Evolutionary conservation across 30 jellyfish, hydroid and myxozoan species (phyloP).

Genomic region (Rhopilema esculentum): DNA sequence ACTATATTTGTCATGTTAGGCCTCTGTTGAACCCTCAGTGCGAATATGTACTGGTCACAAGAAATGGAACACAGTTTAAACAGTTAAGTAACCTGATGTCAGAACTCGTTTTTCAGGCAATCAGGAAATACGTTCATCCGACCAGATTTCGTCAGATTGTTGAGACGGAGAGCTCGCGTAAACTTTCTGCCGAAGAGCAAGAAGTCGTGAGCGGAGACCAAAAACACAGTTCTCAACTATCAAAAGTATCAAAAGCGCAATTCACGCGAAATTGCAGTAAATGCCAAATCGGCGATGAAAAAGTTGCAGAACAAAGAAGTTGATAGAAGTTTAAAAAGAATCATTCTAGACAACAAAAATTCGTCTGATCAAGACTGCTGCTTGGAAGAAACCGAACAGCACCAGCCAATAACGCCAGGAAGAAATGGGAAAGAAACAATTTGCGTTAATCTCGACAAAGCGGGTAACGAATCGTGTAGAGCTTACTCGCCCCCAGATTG

Average conservation of each 20-base stretch:
- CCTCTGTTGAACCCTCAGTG: constrained; percentile 15
- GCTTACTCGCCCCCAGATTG: constrained; percentile 4
- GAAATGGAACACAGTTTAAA: constrained; percentile 30
- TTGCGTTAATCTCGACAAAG: background rate
- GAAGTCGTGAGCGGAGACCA: background rate
- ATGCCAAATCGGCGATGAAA: constrained; percentile 10
- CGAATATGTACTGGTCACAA: constrained; percentile 13
- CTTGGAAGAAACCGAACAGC: background rate
- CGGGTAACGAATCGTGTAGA: background rate
- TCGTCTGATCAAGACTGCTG: background rate
- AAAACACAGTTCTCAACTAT: constrained; percentile 9
- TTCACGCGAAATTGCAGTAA: constrained; percentile 12
- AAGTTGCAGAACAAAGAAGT: constrained; percentile 12
- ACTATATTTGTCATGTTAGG: background rate
- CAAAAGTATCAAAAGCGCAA: constrained; percentile 3
- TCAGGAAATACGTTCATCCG: constrained; percentile 12
- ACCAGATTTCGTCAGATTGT: background rate
- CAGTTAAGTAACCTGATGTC: constrained; percentile 1
- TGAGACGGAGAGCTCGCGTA: too few species aligned
- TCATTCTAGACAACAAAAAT: background rate
- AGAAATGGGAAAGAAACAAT: background rate
- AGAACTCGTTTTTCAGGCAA: constrained; percentile 18
- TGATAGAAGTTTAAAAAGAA: background rate
- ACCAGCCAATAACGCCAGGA: constrained; percentile 1
- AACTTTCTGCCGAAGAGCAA: constrained; percentile 18